Percentiles rank a stretch among this genome's conserved stretches.
phyloP scores from a whole-genome alignment of 2,797 vertebrate genomes.

The Lemur catta region DNA sequence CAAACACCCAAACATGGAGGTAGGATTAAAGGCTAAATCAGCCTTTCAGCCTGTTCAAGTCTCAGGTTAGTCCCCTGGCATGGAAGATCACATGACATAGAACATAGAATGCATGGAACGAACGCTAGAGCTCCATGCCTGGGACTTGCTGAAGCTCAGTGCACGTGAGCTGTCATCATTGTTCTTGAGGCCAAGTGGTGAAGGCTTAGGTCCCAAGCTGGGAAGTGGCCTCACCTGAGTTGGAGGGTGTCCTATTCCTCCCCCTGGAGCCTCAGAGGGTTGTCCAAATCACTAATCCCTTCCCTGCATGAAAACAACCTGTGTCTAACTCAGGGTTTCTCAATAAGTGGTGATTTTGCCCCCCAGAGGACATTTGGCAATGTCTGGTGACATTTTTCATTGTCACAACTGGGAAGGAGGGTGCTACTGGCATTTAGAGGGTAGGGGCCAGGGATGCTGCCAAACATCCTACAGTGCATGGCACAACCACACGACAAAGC shows the following conservation, averaged over 20 bases:
- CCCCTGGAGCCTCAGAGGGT: background rate
- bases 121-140: accelerated
- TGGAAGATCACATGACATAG: background rate
- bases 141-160: background rate
- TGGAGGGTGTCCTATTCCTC: background rate
- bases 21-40: background rate
- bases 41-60: too few species aligned
- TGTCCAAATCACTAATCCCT: background rate
- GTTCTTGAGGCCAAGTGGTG: background rate
- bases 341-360: background rate
- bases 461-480: accelerated
- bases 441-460: background rate
- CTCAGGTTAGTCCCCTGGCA: background rate
- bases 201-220: background rate
- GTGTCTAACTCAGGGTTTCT: background rate
- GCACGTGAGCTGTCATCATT: accelerated
- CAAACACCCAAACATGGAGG: background rate
- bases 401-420: background rate
- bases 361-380: background rate
- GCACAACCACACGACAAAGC: background rate
- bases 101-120: accelerated
- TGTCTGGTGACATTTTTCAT: background rate
- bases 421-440: background rate
- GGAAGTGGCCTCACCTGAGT: background rate
- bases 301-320: background rate